Evolutionary conservation across 2,888 invertebrate species (phyloP), one percentile per base, ranked within the genome.

Genomic region (Polydrusus pterygomalis): DNA sequence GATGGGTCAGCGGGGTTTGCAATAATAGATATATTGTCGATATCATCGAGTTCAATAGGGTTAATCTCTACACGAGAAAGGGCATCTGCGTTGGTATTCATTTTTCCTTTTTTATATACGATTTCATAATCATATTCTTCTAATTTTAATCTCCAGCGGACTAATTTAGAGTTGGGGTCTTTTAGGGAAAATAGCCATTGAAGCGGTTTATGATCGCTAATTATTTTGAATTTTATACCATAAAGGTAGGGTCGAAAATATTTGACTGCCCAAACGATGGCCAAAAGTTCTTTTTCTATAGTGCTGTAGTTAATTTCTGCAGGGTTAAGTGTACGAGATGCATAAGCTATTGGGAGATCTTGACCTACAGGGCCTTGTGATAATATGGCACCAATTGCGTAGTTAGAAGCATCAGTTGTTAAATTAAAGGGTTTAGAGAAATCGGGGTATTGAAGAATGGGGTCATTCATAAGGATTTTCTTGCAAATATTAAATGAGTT

Each of bases 381-480:
- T 40, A 78, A 40, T 30, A 77, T 17, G 15, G 77, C 73, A 8
- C 68, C 72, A 11, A 70, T 56, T 70, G 74, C 74, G 20, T 13
- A 60, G n/a, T 68, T 56, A 9, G 64, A 70, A 5, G 78, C 80
- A 58, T 81, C 81, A 0, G 81, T 81, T 7, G 79, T 80, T 18
- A 80, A 15, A 13, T 78, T 56, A 71, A 81, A 81, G 0, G 77
- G 70, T 71, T 80, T 72, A 9, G 58, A 34, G 70, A 80, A 81
- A 54, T 80, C 78, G 2, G 78, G 80, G 49, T 77, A 79, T 64
- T 77, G 64, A 30, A 80, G 45, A 9, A 80, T 67, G 3, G 77
- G 79, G 9, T 64, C 71, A 30, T 72, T 76, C 2, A 17, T 76
- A 7, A 79, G 43, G 2, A 81, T 17, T 43, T 77, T 77, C 70